Conservation (phyloP, 2,113 vertebrate genomes). For the Nibea coibor region DNA sequence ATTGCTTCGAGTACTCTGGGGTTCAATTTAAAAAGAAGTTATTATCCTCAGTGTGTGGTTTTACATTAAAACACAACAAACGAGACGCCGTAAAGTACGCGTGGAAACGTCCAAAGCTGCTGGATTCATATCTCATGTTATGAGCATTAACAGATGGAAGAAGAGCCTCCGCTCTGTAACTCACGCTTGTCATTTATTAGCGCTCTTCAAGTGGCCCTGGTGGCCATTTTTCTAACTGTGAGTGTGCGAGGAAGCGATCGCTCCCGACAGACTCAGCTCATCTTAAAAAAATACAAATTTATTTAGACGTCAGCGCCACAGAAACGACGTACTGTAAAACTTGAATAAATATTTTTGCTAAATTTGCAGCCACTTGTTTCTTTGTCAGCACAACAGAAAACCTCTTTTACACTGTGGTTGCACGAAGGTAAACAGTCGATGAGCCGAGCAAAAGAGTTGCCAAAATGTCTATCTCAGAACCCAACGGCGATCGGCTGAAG, state of each 20-base stretch:
- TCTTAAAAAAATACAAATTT: background rate
- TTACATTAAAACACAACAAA: conserved; percentile 5
- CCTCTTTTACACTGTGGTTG: too few relatives aligned
- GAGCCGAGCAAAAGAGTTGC: too few relatives aligned
- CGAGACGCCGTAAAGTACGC: background rate
- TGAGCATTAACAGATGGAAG: background rate
- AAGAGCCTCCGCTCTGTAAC: background rate
- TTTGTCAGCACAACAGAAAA: too few relatives aligned
- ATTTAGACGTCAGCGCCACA: background rate
- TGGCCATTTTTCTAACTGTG: conserved; percentile 2
- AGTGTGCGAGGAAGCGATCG: background rate
- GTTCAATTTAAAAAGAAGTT: conserved; percentile 20
- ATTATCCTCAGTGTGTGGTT: background rate
- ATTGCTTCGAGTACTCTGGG: background rate
- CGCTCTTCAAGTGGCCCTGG: background rate
- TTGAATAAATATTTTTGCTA: background rate
- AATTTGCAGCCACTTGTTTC: too few relatives aligned
- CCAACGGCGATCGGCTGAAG: too few relatives aligned
- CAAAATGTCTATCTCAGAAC: too few relatives aligned
- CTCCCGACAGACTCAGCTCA: background rate
- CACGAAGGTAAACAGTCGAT: too few relatives aligned
- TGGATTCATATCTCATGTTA: background rate
- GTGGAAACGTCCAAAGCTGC: background rate
- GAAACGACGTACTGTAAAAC: too few relatives aligned
- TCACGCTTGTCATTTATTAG: background rate